Evolutionary conservation across 1,140 invertebrate genomes (phyloP).

Genomic region (Brachionus sp.): DNA sequence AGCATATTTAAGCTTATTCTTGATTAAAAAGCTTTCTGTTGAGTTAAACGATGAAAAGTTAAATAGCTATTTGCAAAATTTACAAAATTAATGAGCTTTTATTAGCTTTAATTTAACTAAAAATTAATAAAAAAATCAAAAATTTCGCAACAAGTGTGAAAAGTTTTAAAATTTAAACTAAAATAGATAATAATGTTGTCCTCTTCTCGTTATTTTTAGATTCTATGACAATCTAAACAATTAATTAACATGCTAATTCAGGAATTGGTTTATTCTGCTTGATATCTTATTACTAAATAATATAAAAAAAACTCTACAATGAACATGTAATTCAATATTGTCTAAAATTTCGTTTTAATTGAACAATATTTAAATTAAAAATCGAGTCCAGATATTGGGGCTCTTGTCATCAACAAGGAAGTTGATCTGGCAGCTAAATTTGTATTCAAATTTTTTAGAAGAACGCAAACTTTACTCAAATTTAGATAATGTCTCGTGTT

Average conservation of each 20-base stretch:
- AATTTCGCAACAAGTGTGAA: background rate
- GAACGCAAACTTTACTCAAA: background rate
- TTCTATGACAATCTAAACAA: constrained; percentile 32
- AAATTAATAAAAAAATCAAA: background rate
- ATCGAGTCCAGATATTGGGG: background rate
- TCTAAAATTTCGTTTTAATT: background rate
- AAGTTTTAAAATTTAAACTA: background rate
- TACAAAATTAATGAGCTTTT: background rate
- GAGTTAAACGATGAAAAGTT: background rate
- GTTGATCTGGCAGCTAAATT: background rate
- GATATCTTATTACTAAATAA: background rate
- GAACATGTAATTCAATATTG: background rate
- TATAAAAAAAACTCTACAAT: background rate
- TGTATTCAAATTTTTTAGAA: background rate
- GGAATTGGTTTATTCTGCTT: background rate
- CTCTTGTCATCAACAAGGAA: background rate
- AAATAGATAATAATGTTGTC: background rate
- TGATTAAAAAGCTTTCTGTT: background rate
- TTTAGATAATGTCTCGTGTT: background rate
- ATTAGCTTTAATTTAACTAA: background rate
- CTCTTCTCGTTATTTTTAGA: background rate
- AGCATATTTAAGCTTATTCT: background rate
- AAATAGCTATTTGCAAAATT: background rate
- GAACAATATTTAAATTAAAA: background rate
- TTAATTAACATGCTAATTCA: constrained; percentile 37